Conservation (phyloP, 1,140 invertebrate genomes). For the Pogonomyrmex barbatus region DNA sequence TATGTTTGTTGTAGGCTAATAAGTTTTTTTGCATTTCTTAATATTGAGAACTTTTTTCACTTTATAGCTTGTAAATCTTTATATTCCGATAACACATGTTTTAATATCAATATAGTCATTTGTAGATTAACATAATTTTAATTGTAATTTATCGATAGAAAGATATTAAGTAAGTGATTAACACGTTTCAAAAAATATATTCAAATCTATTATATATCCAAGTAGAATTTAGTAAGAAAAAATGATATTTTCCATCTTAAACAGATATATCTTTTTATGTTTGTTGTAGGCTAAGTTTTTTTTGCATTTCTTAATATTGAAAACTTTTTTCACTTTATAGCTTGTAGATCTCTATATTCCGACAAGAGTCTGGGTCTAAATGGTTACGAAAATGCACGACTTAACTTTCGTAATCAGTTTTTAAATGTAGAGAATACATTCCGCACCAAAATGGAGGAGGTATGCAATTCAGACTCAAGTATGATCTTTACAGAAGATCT, state of each 20-base stretch:
- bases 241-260: background rate
- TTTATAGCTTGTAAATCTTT: conserved; percentile 80
- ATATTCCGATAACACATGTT: conserved; percentile 83
- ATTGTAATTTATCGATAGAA: background rate
- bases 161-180: background rate
- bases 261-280: background rate
- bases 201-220: background rate
- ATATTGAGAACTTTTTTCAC: background rate
- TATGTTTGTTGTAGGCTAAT: background rate
- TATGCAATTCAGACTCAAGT: conserved; percentile 85
- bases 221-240: background rate
- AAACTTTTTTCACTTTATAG: background rate
- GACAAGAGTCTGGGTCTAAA: conserved; percentile 87
- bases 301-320: background rate
- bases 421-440: conserved; percentile 88
- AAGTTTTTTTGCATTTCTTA: background rate
- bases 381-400: conserved; percentile 86
- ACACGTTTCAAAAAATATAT: background rate
- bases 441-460: conserved; percentile 89
- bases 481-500: conserved; percentile 95
- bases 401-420: conserved; percentile 87
- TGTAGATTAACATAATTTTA: background rate
- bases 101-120: background rate
- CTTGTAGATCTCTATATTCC: conserved; percentile 86
- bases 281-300: background rate